Conservation (phyloP, 2,113 vertebrate species). For the Mugil cephalus region DNA sequence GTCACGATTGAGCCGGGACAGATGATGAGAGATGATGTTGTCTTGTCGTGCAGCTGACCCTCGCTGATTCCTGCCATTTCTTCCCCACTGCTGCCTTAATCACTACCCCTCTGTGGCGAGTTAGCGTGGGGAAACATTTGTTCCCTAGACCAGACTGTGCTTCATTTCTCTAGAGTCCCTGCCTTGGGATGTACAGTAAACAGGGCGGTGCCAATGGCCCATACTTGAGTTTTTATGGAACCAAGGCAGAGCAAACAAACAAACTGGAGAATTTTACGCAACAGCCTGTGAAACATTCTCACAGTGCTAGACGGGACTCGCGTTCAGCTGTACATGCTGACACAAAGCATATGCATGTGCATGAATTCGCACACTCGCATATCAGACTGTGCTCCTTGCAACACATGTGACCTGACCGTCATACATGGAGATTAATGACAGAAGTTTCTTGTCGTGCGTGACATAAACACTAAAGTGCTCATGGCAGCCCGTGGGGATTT, state of each 20-base stretch:
- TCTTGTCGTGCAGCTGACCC: slow-evolving; percentile 25
- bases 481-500: not conserved
- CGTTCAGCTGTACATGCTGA: slow-evolving; percentile 46
- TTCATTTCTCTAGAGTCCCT: slow-evolving; percentile 57
- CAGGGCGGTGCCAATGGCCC: slow-evolving; percentile 63
- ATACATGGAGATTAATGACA: slow-evolving; percentile 26
- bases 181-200: slow-evolving; percentile 63
- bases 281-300: slow-evolving; percentile 64
- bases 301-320: slow-evolving; percentile 57
- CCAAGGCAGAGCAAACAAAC: slow-evolving; percentile 79
- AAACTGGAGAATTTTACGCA: slow-evolving; percentile 77
- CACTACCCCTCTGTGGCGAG: slow-evolving; percentile 55
- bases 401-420: slow-evolving; percentile 35
- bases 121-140: slow-evolving; percentile 75
- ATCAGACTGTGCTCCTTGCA: slow-evolving; percentile 24
- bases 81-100: slow-evolving; percentile 41
- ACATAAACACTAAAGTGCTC: slow-evolving; percentile 7
- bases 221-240: slow-evolving; percentile 75
- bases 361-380: slow-evolving; percentile 31
- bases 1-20: slow-evolving; percentile 26
- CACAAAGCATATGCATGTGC: slow-evolving; percentile 51
- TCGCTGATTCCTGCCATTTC: slow-evolving; percentile 18
- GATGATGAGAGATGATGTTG: slow-evolving; percentile 18
- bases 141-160: slow-evolving; percentile 66
- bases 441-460: slow-evolving; percentile 20